Conservation (phyloP, 2,888 invertebrate species). For the Dryomyza anilis region DNA sequence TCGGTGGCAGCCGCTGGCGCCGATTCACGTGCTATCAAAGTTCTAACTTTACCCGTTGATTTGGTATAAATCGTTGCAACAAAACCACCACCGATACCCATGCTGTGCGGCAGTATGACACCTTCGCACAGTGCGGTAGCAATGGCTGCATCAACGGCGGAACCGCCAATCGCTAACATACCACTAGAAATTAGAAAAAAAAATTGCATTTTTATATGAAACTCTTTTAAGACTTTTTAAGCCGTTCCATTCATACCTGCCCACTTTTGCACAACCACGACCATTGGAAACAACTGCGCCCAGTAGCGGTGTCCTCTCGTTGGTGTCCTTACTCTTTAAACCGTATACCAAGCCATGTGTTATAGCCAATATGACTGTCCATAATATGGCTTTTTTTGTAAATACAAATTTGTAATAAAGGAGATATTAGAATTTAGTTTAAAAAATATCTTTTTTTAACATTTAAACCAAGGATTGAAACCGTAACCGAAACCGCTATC, state of each 20-base stretch:
- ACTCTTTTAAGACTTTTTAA: not conserved
- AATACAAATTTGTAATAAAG: slow-evolving; percentile 46
- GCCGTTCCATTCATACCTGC: slow-evolving; percentile 64
- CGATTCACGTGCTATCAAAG: slow-evolving; percentile 77
- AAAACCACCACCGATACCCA: slow-evolving; percentile 91
- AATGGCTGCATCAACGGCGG: slow-evolving; percentile 85
- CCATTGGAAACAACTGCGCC: slow-evolving; percentile 76
- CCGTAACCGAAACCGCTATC: too few species aligned
- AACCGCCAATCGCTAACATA: slow-evolving; percentile 74
- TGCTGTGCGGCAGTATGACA: slow-evolving; percentile 80
- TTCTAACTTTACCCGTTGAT: slow-evolving; percentile 64
- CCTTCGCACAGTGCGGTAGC: slow-evolving; percentile 87
- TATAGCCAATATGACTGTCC: slow-evolving; percentile 47
- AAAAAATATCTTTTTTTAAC: too few species aligned
- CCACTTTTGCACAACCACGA: slow-evolving; percentile 74
- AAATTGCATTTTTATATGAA: too few species aligned
- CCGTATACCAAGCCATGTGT: slow-evolving; percentile 52
- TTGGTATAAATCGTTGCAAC: slow-evolving; percentile 81
- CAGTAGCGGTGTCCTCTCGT: slow-evolving; percentile 18
- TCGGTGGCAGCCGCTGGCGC: slow-evolving; percentile 72
- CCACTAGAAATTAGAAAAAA: slow-evolving; percentile 63
- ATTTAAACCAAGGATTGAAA: too few species aligned
- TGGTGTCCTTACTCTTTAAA: slow-evolving; percentile 34
- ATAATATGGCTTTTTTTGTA: slow-evolving; percentile 48
- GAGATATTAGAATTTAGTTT: too few species aligned